phyloP scores from a whole-genome alignment of 2,888 invertebrate species.

The Drosophila fulvimacula region DNA sequence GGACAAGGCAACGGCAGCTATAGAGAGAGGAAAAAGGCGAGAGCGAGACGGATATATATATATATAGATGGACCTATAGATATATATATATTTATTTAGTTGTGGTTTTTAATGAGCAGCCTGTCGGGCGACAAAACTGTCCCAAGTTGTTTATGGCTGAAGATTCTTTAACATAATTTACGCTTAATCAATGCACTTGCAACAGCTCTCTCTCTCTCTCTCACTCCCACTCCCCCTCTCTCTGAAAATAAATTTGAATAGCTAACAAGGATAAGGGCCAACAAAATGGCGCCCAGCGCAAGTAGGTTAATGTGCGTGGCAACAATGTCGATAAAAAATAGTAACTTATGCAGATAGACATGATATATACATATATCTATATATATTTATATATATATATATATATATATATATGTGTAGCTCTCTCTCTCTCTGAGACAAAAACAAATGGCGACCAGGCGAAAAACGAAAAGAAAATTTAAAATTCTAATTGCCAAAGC shows the following conservation, averaged over 20 bases:
- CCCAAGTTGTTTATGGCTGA: constrained; percentile 4
- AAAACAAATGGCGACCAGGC: constrained; percentile 59
- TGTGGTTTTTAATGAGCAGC: constrained; percentile 43
- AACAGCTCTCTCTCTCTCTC: neutral
- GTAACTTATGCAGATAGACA: constrained; percentile 25
- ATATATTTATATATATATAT: neutral
- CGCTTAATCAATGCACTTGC: constrained; percentile 16
- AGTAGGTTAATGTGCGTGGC: constrained; percentile 74
- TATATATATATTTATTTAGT: neutral
- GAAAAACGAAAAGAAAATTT: constrained; percentile 52
- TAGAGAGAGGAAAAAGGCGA: too few species aligned
- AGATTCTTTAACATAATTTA: constrained; percentile 4
- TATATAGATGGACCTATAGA: neutral
- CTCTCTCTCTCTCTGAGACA: constrained; percentile 44
- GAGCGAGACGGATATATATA: neutral
- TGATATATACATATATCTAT: constrained; percentile 1
- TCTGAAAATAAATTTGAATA: constrained; percentile 64
- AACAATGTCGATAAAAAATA: constrained; percentile 71
- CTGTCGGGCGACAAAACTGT: constrained; percentile 49
- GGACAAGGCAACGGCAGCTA: constrained; percentile 19
- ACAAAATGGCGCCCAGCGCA: constrained; percentile 64
- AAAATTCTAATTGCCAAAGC: constrained; percentile 73
- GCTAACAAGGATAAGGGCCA: constrained; percentile 65
- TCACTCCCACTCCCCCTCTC: neutral
- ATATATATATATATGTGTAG: neutral